Evolutionary conservation across 2,797 vertebrate genomes (phyloP), one percentile per base, ranked within the genome.

Genomic region (Taenioides sp.): DNA sequence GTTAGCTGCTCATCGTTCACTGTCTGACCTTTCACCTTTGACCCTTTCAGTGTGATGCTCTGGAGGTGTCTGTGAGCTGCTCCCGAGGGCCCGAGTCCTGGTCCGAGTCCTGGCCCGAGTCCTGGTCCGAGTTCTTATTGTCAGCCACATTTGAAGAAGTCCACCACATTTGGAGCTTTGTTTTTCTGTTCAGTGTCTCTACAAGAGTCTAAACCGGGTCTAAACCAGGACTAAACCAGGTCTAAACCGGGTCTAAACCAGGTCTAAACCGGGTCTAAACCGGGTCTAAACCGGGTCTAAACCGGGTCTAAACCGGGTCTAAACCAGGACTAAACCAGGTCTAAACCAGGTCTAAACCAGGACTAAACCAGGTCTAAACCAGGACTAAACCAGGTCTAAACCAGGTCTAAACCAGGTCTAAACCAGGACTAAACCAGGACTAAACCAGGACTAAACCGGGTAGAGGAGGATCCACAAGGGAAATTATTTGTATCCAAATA

Each of bases 1-100:
- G n/a, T n/a, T n/a, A n/a, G n/a, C n/a, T n/a, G 6, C 34, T 9
- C 28, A 31, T 31, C 28, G 28, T 31, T 31, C 27, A 2, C 34
- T 37, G 34, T 37, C 34, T 37, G 9, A 37, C 34, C 34, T 37
- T 37, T 10, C 2, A 37, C 34, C 34, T 37, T 10, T 37, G 7
- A 28, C 22, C 11, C 43, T 43, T 12, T 47, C 37, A 64, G 62
- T 64, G 14, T 64, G n/a, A 16, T 64, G 37, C 11, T 64, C n/a
- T 64, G 62, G 62, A 64, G 37, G n/a, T 64, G 62, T 64, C 10
- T 43, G 62, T 64, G 62, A 64, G 62, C 9, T 1, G 27, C 4
- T 50, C n/a, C 49, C 18, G 52, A 2, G 5, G 5, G 1, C 2
- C 5, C 1, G 1, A 14, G 40, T 43, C 40, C 12, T 0, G 40